A percentile compares a stretch with the other conserved stretches of the same genome.
Evolutionary conservation across 1,140 invertebrate species (phyloP).

Genomic region (Polypedilum pembai): DNA sequence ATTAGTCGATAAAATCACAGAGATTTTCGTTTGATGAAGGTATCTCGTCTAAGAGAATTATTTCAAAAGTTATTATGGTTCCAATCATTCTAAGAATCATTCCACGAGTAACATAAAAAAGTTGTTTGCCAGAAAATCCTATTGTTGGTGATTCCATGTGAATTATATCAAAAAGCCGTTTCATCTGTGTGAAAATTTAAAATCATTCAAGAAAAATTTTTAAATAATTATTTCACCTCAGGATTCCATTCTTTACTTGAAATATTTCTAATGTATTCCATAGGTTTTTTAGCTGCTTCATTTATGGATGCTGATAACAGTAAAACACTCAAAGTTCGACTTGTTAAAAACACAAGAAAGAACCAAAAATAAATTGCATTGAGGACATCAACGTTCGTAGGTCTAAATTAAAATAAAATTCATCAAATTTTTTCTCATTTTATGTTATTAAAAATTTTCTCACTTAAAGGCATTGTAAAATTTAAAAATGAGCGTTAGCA

Average conservation of each 20-base stretch:
- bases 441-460: background rate
- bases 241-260: background rate
- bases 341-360: background rate
- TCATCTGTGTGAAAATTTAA: background rate
- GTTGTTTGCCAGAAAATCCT: background rate
- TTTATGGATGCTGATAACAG: background rate
- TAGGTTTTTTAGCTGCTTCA: background rate
- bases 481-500: background rate
- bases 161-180: background rate
- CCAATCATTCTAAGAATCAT: background rate
- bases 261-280: background rate
- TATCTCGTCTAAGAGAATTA: background rate
- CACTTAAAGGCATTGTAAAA: background rate
- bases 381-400: background rate
- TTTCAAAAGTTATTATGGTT: conserved; percentile 9
- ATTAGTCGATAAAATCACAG: background rate
- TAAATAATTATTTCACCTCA: background rate
- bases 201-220: background rate
- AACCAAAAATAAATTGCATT: background rate
- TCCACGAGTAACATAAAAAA: background rate
- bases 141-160: background rate
- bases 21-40: background rate
- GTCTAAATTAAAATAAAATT: background rate
- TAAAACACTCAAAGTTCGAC: background rate
- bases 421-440: background rate